Evolutionary conservation across 2,888 invertebrate species (phyloP), one percentile per base, ranked within the genome.

Genomic region (Unio pictorum): DNA sequence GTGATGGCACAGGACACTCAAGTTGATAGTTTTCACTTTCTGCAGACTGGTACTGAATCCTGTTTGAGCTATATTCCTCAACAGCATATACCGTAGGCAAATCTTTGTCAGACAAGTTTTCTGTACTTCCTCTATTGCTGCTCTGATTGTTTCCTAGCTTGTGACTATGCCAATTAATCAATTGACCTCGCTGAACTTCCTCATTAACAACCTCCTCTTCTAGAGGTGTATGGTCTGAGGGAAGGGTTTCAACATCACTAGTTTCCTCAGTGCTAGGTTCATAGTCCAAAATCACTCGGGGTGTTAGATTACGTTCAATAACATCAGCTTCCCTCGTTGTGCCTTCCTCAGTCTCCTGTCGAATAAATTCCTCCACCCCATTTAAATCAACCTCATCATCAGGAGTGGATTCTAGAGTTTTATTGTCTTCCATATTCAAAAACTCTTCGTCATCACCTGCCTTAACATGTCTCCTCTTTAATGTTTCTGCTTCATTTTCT

Each of bases 201-300:
- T 58, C 62, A 17, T 65, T 55, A 18, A 58, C 63, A 62, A 69
- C 57, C 17, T 75, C 73, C 66, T 75, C 71, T 56, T 76, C 74
- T 3, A 77, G 60, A 5, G 73, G 69, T 56, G 72, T 71, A 17
- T 71, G 69, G 61, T 77, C 77, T 7, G 73, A 70, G 8, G 61
- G 20, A 7, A 64, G 64, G 23, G 66, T 68, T 5, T 69, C 28
- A 54, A 65, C 73, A 30, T 67, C 70, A 58, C 74, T 74, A 28
- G 71, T 71, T 34, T 75, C 75, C 45, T 73, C 74, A 28, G 77
- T 77, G 64, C 77, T 77, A 23, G 77, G 77, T 59, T 77, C 77
- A 71, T 77, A 77, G 20, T 77, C 77, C 57, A 74, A 67, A 69
- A 77, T 61, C 34, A 67, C 66, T 57, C 68, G 69, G n/a, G 77